Evolutionary conservation across 2,888 invertebrate species (phyloP), one percentile per base, ranked within the genome.

Genomic region (Brachycybe producta): DNA sequence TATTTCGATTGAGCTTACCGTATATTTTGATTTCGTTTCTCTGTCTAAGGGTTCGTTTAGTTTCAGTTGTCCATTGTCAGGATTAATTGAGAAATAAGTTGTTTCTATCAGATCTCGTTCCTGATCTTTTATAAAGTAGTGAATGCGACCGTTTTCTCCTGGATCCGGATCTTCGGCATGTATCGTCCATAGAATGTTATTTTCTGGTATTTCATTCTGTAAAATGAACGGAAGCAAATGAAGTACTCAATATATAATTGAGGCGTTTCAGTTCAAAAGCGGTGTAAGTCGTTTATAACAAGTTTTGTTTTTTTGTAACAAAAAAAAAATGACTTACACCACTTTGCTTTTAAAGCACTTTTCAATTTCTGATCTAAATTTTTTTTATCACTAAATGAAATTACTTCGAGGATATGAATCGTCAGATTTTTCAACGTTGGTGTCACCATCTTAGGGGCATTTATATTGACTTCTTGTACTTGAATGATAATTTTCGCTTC

Each of bases 381-480:
- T n/a, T n/a, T n/a, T n/a, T n/a, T n/a, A n/a, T n/a, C n/a, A n/a
- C n/a, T n/a, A n/a, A n/a, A n/a, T n/a, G n/a, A 11, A 60, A 63
- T 64, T 69, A 85, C 86, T 72, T 88, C 88, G 0, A 85, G 80
- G 57, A 91, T 78, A 65, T 82, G 80, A 15, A 90, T 77, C 27
- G 82, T 83, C 3, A 81, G 75, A 65, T 84, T 82, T 0, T 79
- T 76, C 0, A 77, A 65, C 1, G 81, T 77, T 0, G 91, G 91
- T 61, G 80, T 75, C 5, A 84, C 73, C 65, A 88, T 88, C 51
- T 75, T 75, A 0, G 91, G 92, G 41, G 80, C 78, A 62, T 85
- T 79, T 57, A 84, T 64, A 43, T 61, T 61, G 8, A 64, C 59
- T 15, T 60, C 59, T 5, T 57, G 49, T 0, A 67, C 61, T 15